Percentiles rank a stretch among this genome's conserved stretches.
phyloP scores from a whole-genome alignment of 2,113 vertebrate genomes.

The Australoheros scitulus region DNA sequence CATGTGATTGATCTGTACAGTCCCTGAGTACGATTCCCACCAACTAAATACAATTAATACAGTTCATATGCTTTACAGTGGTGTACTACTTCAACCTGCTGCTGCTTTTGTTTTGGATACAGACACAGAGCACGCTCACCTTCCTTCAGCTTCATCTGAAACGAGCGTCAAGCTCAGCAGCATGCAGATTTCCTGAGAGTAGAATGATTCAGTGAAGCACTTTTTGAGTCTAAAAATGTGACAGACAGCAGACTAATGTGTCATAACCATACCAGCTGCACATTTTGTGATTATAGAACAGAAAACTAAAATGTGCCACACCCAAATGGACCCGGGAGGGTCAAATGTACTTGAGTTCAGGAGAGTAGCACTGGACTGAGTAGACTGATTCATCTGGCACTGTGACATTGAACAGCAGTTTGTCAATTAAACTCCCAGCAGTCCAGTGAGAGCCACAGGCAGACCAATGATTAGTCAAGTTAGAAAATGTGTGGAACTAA shows the following conservation, averaged over 20 bases:
- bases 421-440: neutral
- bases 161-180: neutral
- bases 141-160: neutral
- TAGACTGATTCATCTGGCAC: neutral
- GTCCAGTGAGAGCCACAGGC: neutral
- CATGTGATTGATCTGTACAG: too few species aligned
- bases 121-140: neutral
- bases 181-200: neutral
- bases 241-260: too few species aligned
- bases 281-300: neutral
- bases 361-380: neutral
- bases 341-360: neutral
- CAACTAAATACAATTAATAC: neutral
- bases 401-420: neutral
- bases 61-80: neutral
- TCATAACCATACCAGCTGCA: fast-evolving
- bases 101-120: neutral
- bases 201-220: neutral
- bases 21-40: too few species aligned
- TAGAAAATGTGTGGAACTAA: neutral
- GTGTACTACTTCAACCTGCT: too few species aligned
- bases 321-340: neutral
- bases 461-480: neutral
- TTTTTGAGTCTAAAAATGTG: neutral
- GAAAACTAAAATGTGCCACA: neutral